Evolutionary conservation across 2,888 invertebrate species (phyloP), one percentile per base, ranked within the genome.

Genomic region (Phragmatobia fuliginosa): DNA sequence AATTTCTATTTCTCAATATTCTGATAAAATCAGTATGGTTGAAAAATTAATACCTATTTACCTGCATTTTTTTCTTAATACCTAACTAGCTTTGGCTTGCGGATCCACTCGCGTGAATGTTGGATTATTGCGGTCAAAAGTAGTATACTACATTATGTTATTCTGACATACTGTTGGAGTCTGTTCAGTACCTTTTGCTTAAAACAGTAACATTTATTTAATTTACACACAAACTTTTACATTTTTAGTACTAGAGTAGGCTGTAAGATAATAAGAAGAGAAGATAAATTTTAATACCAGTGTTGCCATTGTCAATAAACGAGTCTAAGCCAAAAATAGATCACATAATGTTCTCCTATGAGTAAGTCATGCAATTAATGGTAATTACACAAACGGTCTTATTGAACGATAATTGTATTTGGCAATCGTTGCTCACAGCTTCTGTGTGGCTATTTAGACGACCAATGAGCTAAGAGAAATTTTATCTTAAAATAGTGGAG

Each of bases 371-470:
- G 70, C 72, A 80, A 83, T 82, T 78, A 80, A 70, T 72, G 63
- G 65, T 75, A 78, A 82, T 82, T 82, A 82, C 78, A 59, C 45
- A 65, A 77, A 75, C 74, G 71, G 70, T 74, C 73, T 78, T 80
- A 79, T 80, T 79, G 73, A 68, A 77, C 62, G 82, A 74, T 83
- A 83, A 83, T 83, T 83, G 74, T 73, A 70, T 79, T 82, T 76
- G 71, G 80, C 76, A 80, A 82, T 73, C 73, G 68, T 77, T 82
- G 73, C 68, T 80, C 79, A 83, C 68, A 62, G 71, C 59, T 10
- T 62, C 56, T 58, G 75, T 65, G 72, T 70, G 62, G 63, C 66
- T 74, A 74, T 76, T 74, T 77, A 65, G 68, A 77, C 72, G 73
- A 79, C 73, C 74, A 72, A 65, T 60, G 33, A 76, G 70, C 64